phyloP scores from a whole-genome alignment of 92 coral and sea anemone genomes.

The Parazoanthus atlanticus region DNA sequence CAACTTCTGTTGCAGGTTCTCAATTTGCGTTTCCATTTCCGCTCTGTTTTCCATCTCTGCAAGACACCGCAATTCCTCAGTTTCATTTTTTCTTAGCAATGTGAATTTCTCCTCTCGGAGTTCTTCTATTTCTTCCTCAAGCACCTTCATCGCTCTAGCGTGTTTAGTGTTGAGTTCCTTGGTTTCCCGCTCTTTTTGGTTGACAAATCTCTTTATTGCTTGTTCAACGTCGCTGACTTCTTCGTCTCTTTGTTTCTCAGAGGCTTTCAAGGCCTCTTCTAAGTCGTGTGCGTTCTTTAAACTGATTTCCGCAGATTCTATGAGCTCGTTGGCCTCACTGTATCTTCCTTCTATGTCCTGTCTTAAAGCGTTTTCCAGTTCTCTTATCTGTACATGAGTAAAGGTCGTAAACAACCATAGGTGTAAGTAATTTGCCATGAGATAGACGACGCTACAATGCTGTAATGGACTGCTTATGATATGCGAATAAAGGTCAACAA shows the following conservation, averaged over 20 bases:
- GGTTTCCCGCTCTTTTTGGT: not conserved
- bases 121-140: not conserved
- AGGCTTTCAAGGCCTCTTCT: not conserved
- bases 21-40: conserved; percentile 4
- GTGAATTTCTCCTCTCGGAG: not conserved
- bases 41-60: conserved; percentile 1
- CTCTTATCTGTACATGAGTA: not conserved
- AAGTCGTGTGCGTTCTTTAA: conserved; percentile 5
- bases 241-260: not conserved
- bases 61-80: not conserved
- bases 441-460: too few relatives aligned
- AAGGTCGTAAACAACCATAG: too few relatives aligned
- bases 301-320: conserved; percentile 13
- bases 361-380: conserved; percentile 13
- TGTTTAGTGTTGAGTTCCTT: conserved; percentile 6
- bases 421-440: too few relatives aligned
- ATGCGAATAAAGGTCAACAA: too few relatives aligned
- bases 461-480: too few relatives aligned
- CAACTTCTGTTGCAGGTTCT: conserved; percentile 3
- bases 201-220: conserved; percentile 4
- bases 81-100: not conserved
- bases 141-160: not conserved
- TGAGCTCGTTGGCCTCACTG: conserved; percentile 16
- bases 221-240: conserved; percentile 9
- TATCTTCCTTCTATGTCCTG: conserved; percentile 6